These are phyloP conservation scores for Pluvianellus socialis DNA, from an alignment of 2,113 vertebrate species.

Conservation along the genomic window DNA sequence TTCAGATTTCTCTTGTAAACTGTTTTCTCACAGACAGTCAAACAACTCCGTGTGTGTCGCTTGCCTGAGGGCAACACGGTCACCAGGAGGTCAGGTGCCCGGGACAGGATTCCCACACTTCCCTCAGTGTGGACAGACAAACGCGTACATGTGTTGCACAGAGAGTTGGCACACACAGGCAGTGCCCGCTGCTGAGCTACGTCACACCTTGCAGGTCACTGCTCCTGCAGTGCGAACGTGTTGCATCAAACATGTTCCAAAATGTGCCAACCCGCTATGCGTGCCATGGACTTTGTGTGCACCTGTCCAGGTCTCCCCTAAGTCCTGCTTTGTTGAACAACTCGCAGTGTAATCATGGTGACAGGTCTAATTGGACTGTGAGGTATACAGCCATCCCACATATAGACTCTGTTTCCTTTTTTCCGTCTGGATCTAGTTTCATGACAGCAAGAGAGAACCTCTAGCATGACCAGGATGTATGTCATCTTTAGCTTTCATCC, in stretches of 20 bases:
- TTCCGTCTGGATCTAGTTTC: neutral
- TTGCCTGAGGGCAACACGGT: neutral
- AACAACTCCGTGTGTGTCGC: neutral
- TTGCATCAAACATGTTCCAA: fast-evolving
- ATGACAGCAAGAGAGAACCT: neutral
- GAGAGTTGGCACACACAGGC: fast-evolving
- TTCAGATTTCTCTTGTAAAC: neutral
- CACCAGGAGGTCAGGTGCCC: neutral
- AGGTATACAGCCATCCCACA: fast-evolving
- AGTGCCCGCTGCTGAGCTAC: neutral
- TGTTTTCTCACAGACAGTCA: neutral
- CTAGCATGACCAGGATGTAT: neutral
- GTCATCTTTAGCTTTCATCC: neutral
- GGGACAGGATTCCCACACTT: neutral
- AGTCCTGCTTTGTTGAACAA: neutral
- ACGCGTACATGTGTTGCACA: fast-evolving
- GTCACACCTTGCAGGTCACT: neutral
- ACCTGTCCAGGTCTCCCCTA: neutral
- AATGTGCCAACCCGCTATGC: neutral
- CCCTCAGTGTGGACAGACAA: neutral
- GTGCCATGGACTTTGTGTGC: fast-evolving
- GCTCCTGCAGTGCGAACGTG: neutral
- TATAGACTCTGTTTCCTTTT: neutral
- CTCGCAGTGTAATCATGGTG: too few relatives aligned
- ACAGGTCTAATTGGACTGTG: neutral